Evolutionary conservation across 1,140 invertebrate genomes (phyloP).

Genomic region (Lepidurus apus): DNA sequence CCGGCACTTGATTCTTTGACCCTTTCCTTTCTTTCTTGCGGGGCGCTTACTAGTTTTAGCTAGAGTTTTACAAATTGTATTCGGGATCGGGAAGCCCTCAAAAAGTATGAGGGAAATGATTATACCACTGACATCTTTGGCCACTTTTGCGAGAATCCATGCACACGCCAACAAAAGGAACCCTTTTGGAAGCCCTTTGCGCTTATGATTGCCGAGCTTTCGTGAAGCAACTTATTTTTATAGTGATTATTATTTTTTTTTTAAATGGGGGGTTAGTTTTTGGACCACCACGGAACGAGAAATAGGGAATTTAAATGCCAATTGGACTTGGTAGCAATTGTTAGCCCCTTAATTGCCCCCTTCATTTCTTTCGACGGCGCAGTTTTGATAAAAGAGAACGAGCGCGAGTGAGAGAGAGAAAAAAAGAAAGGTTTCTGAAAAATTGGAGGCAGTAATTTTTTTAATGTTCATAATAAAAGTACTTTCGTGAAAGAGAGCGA

Average conservation of each 20-base stretch:
- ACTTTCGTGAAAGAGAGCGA: not conserved
- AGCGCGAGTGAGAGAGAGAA: not conserved
- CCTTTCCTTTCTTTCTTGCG: not conserved
- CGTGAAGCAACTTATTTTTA: slow-evolving; percentile 22
- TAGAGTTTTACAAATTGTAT: too few relatives aligned
- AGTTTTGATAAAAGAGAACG: not conserved
- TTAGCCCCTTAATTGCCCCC: not conserved
- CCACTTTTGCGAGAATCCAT: not conserved
- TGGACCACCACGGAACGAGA: not conserved
- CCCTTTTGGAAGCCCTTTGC: not conserved
- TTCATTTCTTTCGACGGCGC: not conserved
- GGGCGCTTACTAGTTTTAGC: too few relatives aligned
- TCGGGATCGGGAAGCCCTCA: not conserved
- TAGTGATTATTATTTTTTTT: slow-evolving; percentile 18
- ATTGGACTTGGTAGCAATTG: slow-evolving; percentile 21
- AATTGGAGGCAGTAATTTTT: not conserved
- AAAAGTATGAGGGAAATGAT: not conserved
- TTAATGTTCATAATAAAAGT: not conserved
- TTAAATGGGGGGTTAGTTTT: not conserved
- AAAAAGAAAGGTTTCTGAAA: not conserved
- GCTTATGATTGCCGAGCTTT: slow-evolving; percentile 13
- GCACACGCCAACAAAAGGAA: not conserved
- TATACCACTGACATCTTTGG: slow-evolving; percentile 5
- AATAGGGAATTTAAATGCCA: slow-evolving; percentile 17
- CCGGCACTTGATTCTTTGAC: slow-evolving; percentile 14